A percentile compares a stretch with the other conserved stretches of the same genome.
These are phyloP conservation scores for Drosophila parvula DNA, from an alignment of 1,140 invertebrate genomes.

Conservation along the genomic window DNA sequence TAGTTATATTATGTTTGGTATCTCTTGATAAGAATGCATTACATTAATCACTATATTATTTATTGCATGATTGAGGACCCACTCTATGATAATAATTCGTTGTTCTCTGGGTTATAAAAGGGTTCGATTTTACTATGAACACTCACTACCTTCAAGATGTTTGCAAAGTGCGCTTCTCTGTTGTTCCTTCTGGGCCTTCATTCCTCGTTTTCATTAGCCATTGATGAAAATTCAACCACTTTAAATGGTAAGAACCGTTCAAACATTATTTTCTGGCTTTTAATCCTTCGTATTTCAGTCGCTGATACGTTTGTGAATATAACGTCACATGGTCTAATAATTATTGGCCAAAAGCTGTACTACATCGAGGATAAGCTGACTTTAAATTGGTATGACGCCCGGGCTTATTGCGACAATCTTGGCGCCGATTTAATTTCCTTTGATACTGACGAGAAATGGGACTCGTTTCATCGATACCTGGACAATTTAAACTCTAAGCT, in stretches of 20 bases:
- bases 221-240: not conserved
- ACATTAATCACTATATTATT: not conserved
- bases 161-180: not conserved
- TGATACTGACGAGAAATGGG: not conserved
- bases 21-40: not conserved
- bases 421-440: conserved; percentile 5
- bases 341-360: conserved; percentile 1
- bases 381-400: not conserved
- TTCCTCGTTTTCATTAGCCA: not conserved
- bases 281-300: not conserved
- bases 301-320: not conserved
- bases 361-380: not conserved
- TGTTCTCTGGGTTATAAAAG: conserved; percentile 1
- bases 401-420: not conserved
- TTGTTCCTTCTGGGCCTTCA: not conserved
- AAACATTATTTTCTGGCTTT: not conserved
- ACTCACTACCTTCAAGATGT: conserved; percentile 1
- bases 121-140: not conserved
- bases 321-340: not conserved
- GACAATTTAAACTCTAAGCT: not conserved
- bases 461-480: not conserved
- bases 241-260: not conserved
- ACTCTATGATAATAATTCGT: not conserved
- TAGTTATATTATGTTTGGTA: not conserved
- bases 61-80: not conserved